These are phyloP conservation scores for Melanotaenia boesemani DNA, from an alignment of 2,797 vertebrate species.

Conservation along the genomic window DNA sequence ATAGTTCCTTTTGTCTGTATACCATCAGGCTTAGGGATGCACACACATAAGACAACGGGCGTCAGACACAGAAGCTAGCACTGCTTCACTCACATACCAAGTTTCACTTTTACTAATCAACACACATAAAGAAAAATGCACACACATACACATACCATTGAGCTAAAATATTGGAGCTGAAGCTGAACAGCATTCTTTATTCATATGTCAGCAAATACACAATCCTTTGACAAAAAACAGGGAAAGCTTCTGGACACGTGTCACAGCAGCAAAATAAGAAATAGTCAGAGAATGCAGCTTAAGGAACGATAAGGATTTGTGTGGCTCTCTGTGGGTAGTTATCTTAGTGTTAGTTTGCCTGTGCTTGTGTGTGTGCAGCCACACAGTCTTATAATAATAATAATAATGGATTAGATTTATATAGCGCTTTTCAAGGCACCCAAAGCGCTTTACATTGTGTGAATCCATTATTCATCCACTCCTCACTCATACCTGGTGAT, in stretches of 20 bases:
- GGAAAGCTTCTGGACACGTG: constrained; percentile 44
- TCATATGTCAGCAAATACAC: constrained; percentile 25
- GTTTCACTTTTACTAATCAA: constrained; percentile 16
- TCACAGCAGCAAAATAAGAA: constrained; percentile 19
- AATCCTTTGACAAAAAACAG: constrained; percentile 25
- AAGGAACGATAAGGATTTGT: constrained; percentile 20
- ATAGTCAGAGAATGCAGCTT: constrained; percentile 33
- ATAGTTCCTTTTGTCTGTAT: constrained; percentile 55
- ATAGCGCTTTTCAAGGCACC: too few relatives aligned
- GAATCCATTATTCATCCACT: too few relatives aligned
- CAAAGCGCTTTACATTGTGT: too few relatives aligned
- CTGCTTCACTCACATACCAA: constrained; percentile 21
- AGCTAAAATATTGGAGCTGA: background rate
- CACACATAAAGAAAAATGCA: constrained; percentile 8
- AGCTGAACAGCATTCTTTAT: constrained; percentile 16
- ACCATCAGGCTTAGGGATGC: constrained; percentile 35
- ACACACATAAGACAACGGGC: constrained; percentile 22
- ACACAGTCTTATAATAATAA: too few relatives aligned
- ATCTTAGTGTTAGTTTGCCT: constrained; percentile 14
- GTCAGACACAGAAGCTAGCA: constrained; percentile 23
- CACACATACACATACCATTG: background rate
- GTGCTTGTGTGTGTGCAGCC: background rate
- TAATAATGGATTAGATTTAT: too few relatives aligned
- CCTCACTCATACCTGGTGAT: too few relatives aligned
- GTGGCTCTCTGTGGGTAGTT: constrained; percentile 31